phyloP scores from a whole-genome alignment of 2,888 invertebrate genomes.

The Liopterus haemorrhoidalis region DNA sequence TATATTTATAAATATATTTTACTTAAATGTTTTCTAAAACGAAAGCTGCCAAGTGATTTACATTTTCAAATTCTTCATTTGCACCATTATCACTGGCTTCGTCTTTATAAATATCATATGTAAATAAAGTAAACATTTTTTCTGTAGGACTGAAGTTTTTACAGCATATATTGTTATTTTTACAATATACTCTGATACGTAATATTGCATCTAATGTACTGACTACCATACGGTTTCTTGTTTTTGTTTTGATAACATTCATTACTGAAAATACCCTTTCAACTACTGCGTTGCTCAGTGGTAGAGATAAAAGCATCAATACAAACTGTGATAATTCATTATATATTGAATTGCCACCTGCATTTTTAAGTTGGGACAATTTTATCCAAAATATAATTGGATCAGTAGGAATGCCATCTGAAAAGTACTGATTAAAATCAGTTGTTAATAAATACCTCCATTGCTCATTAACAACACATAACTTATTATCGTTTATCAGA shows the following conservation, averaged over 20 bases:
- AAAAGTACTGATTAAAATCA: neutral
- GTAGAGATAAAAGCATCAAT: neutral
- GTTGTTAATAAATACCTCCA: neutral
- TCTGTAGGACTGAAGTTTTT: neutral
- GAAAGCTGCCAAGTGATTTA: too few relatives aligned
- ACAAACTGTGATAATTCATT: neutral
- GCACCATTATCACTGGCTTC: too few relatives aligned
- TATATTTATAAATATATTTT: too few relatives aligned
- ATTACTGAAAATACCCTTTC: conserved; percentile 2
- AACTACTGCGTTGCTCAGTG: conserved; percentile 1
- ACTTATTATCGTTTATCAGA: neutral
- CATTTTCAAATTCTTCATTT: too few relatives aligned
- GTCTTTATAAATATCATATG: conserved; percentile 1
- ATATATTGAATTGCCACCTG: neutral
- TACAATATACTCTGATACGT: neutral
- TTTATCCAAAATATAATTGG: conserved; percentile 1
- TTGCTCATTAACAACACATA: neutral
- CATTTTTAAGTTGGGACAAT: neutral
- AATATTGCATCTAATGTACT: neutral
- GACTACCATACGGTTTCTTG: neutral
- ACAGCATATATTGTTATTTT: neutral
- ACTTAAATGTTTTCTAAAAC: too few relatives aligned
- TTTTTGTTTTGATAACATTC: conserved; percentile 1
- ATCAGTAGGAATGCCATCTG: neutral
- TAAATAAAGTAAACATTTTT: neutral